Conservation (phyloP, 2,797 vertebrate genomes). For the Gymnopithys bicolor region DNA sequence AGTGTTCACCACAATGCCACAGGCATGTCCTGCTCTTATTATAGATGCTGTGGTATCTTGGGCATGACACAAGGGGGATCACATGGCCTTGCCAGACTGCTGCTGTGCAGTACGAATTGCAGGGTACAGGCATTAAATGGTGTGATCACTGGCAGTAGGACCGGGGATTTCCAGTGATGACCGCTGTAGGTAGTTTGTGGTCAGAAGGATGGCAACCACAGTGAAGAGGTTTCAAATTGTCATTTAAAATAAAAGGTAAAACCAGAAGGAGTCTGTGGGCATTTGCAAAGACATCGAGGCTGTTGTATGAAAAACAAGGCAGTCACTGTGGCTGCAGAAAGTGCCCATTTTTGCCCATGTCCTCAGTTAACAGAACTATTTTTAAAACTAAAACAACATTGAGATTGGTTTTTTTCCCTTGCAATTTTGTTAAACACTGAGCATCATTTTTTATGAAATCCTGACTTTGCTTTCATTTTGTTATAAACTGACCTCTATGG, state of each 20-base stretch:
- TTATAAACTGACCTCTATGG: background rate
- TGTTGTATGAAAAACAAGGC: background rate
- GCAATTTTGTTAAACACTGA: background rate
- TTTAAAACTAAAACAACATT: background rate
- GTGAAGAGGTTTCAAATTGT: background rate
- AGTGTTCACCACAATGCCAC: constrained; percentile 18
- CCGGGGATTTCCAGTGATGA: background rate
- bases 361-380: background rate
- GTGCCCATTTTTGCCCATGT: background rate
- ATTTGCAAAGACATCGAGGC: background rate
- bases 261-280: background rate
- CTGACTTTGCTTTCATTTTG: background rate
- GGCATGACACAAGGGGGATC: background rate
- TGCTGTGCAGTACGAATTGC: background rate
- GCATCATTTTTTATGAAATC: background rate
- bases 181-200: background rate
- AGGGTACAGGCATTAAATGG: background rate
- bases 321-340: background rate
- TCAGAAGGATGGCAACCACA: background rate
- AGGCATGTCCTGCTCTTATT: constrained; percentile 48
- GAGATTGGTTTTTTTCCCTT: background rate
- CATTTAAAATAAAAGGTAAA: constrained; percentile 9
- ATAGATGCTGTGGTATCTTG: constrained; percentile 29
- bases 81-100: background rate
- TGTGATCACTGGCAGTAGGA: background rate